Evolutionary conservation across 2,113 vertebrate genomes (phyloP), one percentile per base, ranked within the genome.

Genomic region (Onychostruthus taczanowskii): DNA sequence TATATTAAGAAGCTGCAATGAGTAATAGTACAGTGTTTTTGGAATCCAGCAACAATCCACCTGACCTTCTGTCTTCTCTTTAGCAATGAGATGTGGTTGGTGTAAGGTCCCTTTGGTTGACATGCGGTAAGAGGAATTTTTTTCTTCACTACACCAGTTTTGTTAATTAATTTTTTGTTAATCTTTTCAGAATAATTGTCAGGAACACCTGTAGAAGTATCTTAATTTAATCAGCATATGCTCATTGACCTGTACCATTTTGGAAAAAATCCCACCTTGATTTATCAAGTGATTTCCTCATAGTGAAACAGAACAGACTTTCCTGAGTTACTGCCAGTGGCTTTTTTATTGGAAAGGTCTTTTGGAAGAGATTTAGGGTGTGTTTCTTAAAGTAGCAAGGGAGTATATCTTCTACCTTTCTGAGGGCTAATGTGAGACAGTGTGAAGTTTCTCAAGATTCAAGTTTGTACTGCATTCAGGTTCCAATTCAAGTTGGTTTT

Each of bases 1-100:
- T 91, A n/a, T 90, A 74, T 70, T 93, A 96, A 79, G 87, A 86
- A 69, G 46, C 63, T 93, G 12, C 79, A 77, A 14, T 91, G 75
- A 85, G 24, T 85, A 93, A 91, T 93, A n/a, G 11, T 85, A 43
- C 5, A 43, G 46, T 47, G 33, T 50, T 93, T 24, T 44, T 63
- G 67, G 43, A 94, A 91, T 27, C 20, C 39, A 75, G 46, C 44
- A 87, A 26, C 37, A 90, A 30, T 87, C 44, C 41, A 64, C 47
- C 62, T 92, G 86, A 68, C 86, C 43, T 64, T 79, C 33, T 77
- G 44, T 39, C 55, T 91, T 7, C 21, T 80, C 47, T 85, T 86
- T 39, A 35, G 33, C 33, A 76, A 31, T 37, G 35, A 59, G 68
- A 55, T n/a, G 4, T 61, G 16, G 7, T 26, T 91, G 44, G 6